Evolutionary conservation across 2,113 vertebrate species (phyloP).

Genomic region (Pavo muticus): DNA sequence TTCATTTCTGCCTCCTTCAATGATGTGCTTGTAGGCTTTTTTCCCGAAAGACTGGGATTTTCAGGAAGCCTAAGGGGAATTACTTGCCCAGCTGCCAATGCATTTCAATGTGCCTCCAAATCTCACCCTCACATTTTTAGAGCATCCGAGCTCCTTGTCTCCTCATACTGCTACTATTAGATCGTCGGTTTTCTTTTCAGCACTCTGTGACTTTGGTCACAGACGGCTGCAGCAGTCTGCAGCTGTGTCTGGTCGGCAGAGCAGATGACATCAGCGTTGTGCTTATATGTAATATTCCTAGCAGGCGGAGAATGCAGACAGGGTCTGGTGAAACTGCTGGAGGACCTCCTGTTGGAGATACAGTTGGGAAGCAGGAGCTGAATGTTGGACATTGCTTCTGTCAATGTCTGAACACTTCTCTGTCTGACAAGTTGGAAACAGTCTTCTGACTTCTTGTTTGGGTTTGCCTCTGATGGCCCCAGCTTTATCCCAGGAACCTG

Average conservation of each 20-base stretch:
- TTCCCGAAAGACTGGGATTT: neutral
- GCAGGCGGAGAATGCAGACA: neutral
- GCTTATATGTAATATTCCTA: neutral
- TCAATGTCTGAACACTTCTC: neutral
- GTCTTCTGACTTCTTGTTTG: neutral
- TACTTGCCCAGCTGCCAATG: neutral
- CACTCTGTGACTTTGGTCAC: neutral
- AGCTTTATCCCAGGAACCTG: neutral
- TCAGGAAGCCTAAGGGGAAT: neutral
- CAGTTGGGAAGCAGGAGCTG: neutral
- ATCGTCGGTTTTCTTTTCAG: neutral
- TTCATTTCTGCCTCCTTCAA: neutral
- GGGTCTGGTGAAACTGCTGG: neutral
- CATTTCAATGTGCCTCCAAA: neutral
- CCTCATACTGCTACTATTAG: neutral
- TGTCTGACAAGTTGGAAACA: neutral
- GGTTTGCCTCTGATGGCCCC: neutral
- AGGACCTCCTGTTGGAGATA: neutral
- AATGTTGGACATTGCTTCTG: neutral
- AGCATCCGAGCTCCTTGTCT: rapidly evolving
- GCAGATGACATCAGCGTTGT: neutral
- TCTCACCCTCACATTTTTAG: neutral
- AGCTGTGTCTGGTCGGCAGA: neutral
- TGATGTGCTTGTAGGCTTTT: neutral
- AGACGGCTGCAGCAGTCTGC: neutral